Percentiles rank a stretch among this genome's conserved stretches.
These are phyloP conservation scores for Butastur rufipennis DNA, from an alignment of 2,113 vertebrate genomes.

Conservation along the genomic window DNA sequence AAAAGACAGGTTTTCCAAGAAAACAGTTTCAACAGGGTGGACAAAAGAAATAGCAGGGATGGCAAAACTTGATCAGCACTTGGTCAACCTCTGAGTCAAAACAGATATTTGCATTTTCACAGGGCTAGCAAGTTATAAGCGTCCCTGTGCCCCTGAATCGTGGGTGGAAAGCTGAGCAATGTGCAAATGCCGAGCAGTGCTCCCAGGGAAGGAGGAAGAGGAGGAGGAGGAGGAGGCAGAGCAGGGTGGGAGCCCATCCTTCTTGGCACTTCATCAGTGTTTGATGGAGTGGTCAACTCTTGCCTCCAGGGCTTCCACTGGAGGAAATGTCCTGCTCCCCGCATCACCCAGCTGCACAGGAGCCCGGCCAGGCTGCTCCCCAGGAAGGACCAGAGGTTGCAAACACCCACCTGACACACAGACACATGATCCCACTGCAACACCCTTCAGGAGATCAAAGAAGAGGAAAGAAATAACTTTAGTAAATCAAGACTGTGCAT, in stretches of 20 bases:
- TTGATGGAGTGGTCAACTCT: neutral
- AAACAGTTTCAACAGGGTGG: neutral
- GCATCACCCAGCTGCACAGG: neutral
- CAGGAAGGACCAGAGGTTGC: neutral
- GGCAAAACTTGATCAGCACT: neutral
- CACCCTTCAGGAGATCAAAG: accelerated
- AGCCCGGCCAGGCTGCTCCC: neutral
- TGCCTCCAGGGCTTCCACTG: neutral
- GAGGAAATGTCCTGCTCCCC: neutral
- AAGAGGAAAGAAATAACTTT: neutral
- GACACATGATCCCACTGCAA: accelerated
- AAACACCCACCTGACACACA: neutral
- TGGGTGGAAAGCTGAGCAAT: neutral
- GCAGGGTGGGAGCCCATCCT: accelerated
- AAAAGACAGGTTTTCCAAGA: neutral
- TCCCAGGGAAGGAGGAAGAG: neutral
- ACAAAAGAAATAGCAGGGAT: neutral
- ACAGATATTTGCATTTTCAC: neutral
- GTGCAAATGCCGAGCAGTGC: accelerated
- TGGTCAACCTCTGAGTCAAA: neutral
- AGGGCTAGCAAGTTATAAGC: neutral
- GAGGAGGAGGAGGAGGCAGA: neutral
- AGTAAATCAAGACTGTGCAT: neutral
- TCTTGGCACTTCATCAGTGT: neutral
- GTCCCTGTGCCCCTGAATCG: accelerated